A percentile compares a stretch with the other conserved stretches of the same genome.
Conservation (phyloP, 2,888 invertebrate species). For the Scrobipalpa costella region DNA sequence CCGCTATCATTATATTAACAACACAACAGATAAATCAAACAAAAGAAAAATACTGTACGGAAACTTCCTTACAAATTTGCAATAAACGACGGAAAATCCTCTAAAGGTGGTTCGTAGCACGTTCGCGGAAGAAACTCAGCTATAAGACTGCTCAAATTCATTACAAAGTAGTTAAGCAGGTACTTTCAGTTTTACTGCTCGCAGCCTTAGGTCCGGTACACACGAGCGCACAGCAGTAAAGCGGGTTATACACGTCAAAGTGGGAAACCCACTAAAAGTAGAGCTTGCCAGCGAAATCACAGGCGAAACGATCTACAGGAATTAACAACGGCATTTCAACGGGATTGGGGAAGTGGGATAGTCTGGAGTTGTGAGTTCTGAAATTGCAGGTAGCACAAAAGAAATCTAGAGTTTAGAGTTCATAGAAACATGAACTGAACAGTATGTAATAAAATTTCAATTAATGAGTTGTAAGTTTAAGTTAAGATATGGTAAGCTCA, state of each 20-base stretch:
- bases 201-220: constrained; percentile 42
- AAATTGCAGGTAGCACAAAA: too few relatives aligned
- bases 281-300: constrained; percentile 40
- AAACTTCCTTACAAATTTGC: too few relatives aligned
- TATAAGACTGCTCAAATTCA: constrained; percentile 32
- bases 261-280: constrained; percentile 40
- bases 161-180: constrained; percentile 46
- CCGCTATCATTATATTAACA: too few relatives aligned
- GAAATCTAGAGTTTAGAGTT: too few relatives aligned
- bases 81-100: not conserved
- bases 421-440: too few relatives aligned
- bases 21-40: too few relatives aligned
- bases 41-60: too few relatives aligned
- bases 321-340: not conserved
- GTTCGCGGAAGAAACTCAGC: constrained; percentile 6
- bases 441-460: too few relatives aligned
- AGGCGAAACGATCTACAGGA: constrained; percentile 30
- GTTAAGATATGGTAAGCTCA: too few relatives aligned
- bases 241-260: constrained; percentile 43
- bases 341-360: too few relatives aligned
- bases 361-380: too few relatives aligned
- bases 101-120: not conserved
- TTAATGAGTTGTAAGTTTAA: too few relatives aligned
- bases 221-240: constrained; percentile 43
- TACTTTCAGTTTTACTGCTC: constrained; percentile 45